Conservation (phyloP, 2,113 vertebrate species). For the Telmatochromis brichardi region DNA sequence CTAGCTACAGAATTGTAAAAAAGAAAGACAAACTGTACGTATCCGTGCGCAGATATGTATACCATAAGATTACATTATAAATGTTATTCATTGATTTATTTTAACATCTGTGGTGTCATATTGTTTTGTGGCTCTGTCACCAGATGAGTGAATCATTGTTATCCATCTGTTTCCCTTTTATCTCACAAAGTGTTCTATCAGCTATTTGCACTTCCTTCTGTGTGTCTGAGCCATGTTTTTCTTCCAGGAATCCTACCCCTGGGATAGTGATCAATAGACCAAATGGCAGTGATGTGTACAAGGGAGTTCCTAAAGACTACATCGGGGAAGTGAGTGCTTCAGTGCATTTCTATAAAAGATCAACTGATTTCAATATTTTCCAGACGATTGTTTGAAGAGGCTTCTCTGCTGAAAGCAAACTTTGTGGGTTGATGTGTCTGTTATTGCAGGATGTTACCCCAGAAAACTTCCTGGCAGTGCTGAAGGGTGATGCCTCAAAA, state of each 20-base stretch:
- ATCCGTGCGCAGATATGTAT: background rate
- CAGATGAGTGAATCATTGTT: background rate
- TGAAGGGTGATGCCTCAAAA: slow-evolving; percentile 78
- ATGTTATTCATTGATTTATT: background rate
- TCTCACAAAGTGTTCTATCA: background rate
- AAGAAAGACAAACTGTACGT: background rate
- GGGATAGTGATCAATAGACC: slow-evolving; percentile 90
- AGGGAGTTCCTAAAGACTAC: slow-evolving; percentile 88
- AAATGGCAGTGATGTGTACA: slow-evolving; percentile 89
- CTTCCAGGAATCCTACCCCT: slow-evolving; percentile 86
- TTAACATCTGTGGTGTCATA: background rate
- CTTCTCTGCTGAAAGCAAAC: background rate
- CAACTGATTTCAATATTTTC: background rate
- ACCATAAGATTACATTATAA: background rate
- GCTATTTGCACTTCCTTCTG: background rate
- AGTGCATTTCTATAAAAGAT: background rate
- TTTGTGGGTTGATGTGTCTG: background rate
- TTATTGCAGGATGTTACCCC: slow-evolving; percentile 83
- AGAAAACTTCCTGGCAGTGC: slow-evolving; percentile 85
- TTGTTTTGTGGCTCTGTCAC: background rate
- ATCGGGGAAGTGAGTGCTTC: slow-evolving; percentile 72
- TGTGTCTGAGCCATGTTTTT: background rate
- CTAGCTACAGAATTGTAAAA: background rate
- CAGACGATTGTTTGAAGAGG: background rate
- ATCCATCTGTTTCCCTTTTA: background rate